These are phyloP conservation scores for Syndactyla subalaris DNA, from an alignment of 2,797 vertebrate species.

Conservation along the genomic window DNA sequence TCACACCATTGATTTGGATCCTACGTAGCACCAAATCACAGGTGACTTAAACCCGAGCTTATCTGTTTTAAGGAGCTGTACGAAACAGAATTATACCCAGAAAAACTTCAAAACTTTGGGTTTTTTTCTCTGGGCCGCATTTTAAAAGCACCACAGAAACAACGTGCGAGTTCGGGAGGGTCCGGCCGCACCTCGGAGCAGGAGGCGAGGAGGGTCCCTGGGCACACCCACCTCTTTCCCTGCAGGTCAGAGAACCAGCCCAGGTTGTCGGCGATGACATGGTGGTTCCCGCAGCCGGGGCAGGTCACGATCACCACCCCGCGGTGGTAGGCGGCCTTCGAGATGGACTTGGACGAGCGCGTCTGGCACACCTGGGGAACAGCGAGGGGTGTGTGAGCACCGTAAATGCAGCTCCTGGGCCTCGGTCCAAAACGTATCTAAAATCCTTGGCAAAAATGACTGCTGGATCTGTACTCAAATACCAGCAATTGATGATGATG, in stretches of 20 bases:
- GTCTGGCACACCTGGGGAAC: constrained; percentile 86
- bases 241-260: constrained; percentile 93
- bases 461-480: too few relatives aligned
- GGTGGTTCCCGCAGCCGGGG: constrained; percentile 88
- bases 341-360: constrained; percentile 87
- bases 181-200: rapidly evolving
- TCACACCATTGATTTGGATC: rapidly evolving
- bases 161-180: rapidly evolving
- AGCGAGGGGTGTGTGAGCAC: rapidly evolving
- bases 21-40: rapidly evolving
- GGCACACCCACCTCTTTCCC: constrained; percentile 78
- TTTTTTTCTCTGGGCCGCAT: rapidly evolving
- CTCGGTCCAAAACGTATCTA: not conserved
- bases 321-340: constrained; percentile 87
- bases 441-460: too few relatives aligned
- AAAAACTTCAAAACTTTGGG: rapidly evolving
- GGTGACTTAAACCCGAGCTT: rapidly evolving
- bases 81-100: not conserved
- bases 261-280: constrained; percentile 94
- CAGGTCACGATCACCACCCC: constrained; percentile 94
- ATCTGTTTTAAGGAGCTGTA: rapidly evolving
- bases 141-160: not conserved
- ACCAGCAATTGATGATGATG: too few relatives aligned
- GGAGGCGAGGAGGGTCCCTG: not conserved
- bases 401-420: rapidly evolving